A percentile compares a stretch with the other conserved stretches of the same genome.
phyloP scores from a whole-genome alignment of 2,113 vertebrate genomes.

The Microtus richardsoni region DNA sequence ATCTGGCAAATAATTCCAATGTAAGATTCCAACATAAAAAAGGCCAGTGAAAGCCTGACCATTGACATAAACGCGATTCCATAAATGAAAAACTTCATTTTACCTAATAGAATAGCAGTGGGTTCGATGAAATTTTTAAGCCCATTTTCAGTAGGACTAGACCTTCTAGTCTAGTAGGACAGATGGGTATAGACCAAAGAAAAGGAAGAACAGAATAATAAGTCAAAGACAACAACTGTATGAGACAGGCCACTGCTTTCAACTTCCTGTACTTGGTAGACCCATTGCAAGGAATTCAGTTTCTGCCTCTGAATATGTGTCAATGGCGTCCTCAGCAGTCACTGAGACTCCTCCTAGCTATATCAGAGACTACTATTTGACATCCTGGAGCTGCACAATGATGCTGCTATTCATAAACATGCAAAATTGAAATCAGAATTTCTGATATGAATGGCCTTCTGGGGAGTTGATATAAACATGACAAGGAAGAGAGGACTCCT shows the following conservation, averaged over 20 bases:
- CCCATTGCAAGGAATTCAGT: not conserved
- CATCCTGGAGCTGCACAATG: not conserved
- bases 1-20: not conserved
- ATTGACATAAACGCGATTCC: not conserved
- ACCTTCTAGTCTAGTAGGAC: not conserved
- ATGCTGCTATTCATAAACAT: slow-evolving; percentile 16
- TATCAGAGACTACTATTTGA: not conserved
- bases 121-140: not conserved
- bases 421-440: slow-evolving; percentile 29
- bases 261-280: not conserved
- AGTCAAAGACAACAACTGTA: not conserved
- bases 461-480: not conserved
- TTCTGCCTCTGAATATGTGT: not conserved
- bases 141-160: not conserved
- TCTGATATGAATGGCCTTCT: not conserved
- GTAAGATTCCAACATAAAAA: not conserved
- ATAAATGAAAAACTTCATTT: not conserved
- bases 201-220: not conserved
- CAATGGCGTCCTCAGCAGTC: not conserved
- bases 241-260: not conserved
- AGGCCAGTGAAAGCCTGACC: not conserved
- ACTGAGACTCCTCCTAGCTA: not conserved
- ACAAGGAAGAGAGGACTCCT: not conserved
- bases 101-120: not conserved
- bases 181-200: not conserved